Conservation (phyloP, 2,888 invertebrate species). For the Boloria euphrosyne region DNA sequence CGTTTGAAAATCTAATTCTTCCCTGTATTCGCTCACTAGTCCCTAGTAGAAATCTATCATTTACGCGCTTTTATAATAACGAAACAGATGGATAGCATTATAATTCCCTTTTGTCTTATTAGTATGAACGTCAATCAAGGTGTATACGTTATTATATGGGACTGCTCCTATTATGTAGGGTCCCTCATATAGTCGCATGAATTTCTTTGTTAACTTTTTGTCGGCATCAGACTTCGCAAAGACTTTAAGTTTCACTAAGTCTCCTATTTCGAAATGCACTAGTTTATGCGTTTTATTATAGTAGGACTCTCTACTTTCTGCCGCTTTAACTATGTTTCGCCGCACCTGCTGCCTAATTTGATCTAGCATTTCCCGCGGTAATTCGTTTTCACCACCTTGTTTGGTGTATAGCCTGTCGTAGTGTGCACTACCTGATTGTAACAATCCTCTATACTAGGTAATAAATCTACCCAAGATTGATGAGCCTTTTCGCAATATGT, state of each 20-base stretch:
- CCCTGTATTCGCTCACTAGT: too few relatives aligned
- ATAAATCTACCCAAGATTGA: conserved; percentile 32
- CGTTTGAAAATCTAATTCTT: too few relatives aligned
- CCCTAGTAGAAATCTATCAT: too few relatives aligned
- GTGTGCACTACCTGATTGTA: conserved; percentile 39
- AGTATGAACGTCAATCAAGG: conserved; percentile 3
- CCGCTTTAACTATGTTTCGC: conserved; percentile 23
- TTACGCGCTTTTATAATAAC: background rate
- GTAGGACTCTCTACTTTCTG: background rate
- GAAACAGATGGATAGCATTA: background rate
- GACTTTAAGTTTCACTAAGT: conserved; percentile 32
- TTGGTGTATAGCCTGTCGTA: conserved; percentile 39
- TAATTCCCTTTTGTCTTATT: background rate
- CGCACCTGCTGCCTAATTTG: conserved; percentile 16
- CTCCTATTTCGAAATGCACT: conserved; percentile 33
- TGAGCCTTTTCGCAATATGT: conserved; percentile 39
- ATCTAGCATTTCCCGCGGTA: background rate
- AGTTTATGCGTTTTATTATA: conserved; percentile 28
- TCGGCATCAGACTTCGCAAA: conserved; percentile 27
- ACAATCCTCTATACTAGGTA: conserved; percentile 34
- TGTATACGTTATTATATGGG: conserved; percentile 24
- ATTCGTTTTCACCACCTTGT: conserved; percentile 23
- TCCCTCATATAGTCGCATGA: conserved; percentile 21
- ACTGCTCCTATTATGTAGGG: conserved; percentile 13
- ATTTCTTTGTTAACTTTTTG: conserved; percentile 29